Evolutionary conservation across 2,113 vertebrate species (phyloP).

Genomic region (Takifugu bimaculatus): DNA sequence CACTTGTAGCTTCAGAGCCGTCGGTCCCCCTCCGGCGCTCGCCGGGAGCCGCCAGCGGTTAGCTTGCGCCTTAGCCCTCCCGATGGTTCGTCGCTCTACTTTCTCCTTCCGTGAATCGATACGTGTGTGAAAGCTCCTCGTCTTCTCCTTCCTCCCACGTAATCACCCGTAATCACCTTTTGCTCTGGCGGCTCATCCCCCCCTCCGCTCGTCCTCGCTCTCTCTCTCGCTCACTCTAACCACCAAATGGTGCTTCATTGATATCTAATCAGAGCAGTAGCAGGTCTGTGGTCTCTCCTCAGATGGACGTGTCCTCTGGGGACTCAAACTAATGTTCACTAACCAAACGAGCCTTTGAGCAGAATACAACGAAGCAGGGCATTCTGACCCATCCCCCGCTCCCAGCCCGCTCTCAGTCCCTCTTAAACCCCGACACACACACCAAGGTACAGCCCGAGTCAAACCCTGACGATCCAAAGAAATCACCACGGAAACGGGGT

Average conservation of each 20-base stretch:
- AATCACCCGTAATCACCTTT: slow-evolving; percentile 35
- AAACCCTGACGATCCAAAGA: slow-evolving; percentile 70
- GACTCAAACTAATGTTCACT: slow-evolving; percentile 57
- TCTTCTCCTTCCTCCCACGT: slow-evolving; percentile 23
- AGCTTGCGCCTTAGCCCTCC: slow-evolving; percentile 38
- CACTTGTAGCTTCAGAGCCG: slow-evolving; percentile 42
- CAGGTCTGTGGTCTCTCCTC: slow-evolving; percentile 47
- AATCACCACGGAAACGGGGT: slow-evolving; percentile 32
- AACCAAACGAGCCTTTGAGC: slow-evolving; percentile 62
- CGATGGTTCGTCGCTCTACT: slow-evolving; percentile 12
- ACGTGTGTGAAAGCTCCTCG: slow-evolving; percentile 29
- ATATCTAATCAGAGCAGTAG: slow-evolving; percentile 58
- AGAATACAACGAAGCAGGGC: slow-evolving; percentile 57
- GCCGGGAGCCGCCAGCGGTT: slow-evolving; percentile 35
- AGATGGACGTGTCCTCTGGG: slow-evolving; percentile 49
- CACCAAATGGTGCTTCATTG: slow-evolving; percentile 70
- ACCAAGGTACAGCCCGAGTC: slow-evolving; percentile 70
- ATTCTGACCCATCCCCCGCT: slow-evolving; percentile 35
- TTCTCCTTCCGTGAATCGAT: slow-evolving; percentile 47
- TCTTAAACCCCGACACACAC: not conserved
- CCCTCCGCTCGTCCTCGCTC: slow-evolving; percentile 11
- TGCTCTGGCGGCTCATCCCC: slow-evolving; percentile 23
- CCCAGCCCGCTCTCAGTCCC: slow-evolving; percentile 9
- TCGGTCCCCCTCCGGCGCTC: slow-evolving; percentile 30
- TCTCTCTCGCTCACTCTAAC: slow-evolving; percentile 9